Conservation (phyloP, 2,888 invertebrate species). For the Mayetiola destructor region DNA sequence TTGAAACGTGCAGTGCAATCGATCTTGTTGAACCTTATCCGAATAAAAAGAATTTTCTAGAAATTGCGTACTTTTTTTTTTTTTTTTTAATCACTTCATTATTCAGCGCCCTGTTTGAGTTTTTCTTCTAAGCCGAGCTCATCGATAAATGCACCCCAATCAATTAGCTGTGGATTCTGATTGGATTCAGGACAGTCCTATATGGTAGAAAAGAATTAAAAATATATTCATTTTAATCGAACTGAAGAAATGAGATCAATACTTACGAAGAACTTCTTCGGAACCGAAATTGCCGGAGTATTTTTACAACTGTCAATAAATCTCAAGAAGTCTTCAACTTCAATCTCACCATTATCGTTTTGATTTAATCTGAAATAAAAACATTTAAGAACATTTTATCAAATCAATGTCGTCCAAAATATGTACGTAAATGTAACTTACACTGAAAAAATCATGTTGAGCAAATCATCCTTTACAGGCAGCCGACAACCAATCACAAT, state of each 20-base stretch:
- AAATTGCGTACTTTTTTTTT: too few relatives aligned
- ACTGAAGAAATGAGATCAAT: not conserved
- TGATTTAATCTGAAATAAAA: conserved; percentile 40
- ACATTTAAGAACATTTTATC: not conserved
- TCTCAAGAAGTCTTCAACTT: conserved; percentile 50
- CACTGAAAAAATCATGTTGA: conserved; percentile 56
- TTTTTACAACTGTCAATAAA: conserved; percentile 58
- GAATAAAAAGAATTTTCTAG: too few relatives aligned
- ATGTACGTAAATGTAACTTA: conserved; percentile 29
- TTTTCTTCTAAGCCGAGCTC: conserved; percentile 30
- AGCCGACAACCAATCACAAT: conserved; percentile 53
- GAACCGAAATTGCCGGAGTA: too few relatives aligned
- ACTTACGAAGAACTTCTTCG: too few relatives aligned
- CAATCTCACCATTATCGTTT: conserved; percentile 49
- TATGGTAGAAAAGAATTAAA: not conserved
- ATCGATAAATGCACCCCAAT: conserved; percentile 30
- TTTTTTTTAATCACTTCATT: not conserved
- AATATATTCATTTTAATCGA: not conserved
- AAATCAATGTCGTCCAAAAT: not conserved
- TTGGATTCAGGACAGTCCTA: conserved; percentile 29
- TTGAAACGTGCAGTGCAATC: too few relatives aligned
- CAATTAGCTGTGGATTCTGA: too few relatives aligned
- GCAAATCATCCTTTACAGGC: conserved; percentile 50
- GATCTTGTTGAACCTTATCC: too few relatives aligned
- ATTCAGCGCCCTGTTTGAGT: conserved; percentile 18